Base-by-base conservation (phyloP, 1,140 invertebrate genomes). In the Trinorchestia longiramus region DNA sequence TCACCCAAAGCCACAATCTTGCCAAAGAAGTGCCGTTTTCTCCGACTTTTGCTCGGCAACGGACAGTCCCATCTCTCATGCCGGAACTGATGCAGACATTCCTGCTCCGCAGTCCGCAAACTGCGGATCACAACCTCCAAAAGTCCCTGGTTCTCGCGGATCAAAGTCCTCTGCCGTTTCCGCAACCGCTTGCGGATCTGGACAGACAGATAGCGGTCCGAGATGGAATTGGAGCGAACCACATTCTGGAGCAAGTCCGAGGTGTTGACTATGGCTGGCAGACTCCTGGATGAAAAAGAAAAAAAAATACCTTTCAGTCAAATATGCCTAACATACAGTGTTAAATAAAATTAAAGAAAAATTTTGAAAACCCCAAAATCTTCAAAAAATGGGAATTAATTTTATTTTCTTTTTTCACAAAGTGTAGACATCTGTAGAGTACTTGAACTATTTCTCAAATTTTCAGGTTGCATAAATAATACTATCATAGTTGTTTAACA, bases 121-220 rank as follows among this genome's bases (percentile, higher is more conserved):
- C 92, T 94, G 92, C 92, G 92, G 43, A 94, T 45, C 43, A 94
- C 92, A 1, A 40, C 92, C 92, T 43, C 92, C 92, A 94, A 36
- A 11, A 94, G 92, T 11, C 92, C 92, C 23, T 94, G 92, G 92
- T 94, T 94, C 92, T 94, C 92, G 44, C 92, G 92, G 43, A 94
- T 45, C 92, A 94, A 43, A 42, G 43, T 40, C 92, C 44, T 6
- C 92, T 94, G 92, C 43, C 43, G 41, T 44, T 94, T 94, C 8
- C 43, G 43, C 92, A 94, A n/a, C 92, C 92, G 43, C 92, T 45
- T 43, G 43, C 92, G 92, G 43, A 94, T 43, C 40, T 43, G 43
- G 36, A 47, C 43, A 0, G 92, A 94, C 8, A 94, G 43, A 40
- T 17, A 45, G 40, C 92, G 92, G 43, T 94, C 92, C 44, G 92